phyloP scores from a whole-genome alignment of 2,797 vertebrate species.

The Trichosurus vulpecula region DNA sequence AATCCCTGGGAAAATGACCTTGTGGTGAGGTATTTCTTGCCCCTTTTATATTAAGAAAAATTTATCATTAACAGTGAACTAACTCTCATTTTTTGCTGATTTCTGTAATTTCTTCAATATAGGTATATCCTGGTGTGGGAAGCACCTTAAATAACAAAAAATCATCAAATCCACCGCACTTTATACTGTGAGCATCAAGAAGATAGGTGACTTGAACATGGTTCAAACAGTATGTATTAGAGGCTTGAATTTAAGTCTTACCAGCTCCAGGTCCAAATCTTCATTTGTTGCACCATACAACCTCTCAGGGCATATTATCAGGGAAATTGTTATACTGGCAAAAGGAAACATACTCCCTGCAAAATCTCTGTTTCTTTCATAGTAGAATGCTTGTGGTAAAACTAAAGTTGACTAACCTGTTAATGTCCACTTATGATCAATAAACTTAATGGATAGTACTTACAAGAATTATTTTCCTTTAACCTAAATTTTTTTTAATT shows the following conservation, averaged over 20 bases:
- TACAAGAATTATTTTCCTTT: neutral
- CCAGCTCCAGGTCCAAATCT: neutral
- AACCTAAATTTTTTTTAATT: neutral
- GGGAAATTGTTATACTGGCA: neutral
- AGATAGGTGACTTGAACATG: neutral
- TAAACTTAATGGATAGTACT: neutral
- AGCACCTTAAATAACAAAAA: neutral
- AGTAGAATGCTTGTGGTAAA: neutral
- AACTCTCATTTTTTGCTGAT: neutral
- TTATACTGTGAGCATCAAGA: neutral
- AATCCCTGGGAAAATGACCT: neutral
- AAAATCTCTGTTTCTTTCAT: conserved; percentile 20
- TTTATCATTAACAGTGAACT: too few relatives aligned
- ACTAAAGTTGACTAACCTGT: neutral
- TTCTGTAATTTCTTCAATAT: neutral
- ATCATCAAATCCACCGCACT: neutral
- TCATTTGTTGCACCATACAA: neutral
- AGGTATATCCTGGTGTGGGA: neutral
- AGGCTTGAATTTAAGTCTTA: neutral
- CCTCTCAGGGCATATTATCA: neutral
- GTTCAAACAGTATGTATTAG: neutral
- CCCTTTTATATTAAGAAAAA: too few relatives aligned
- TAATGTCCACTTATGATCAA: neutral
- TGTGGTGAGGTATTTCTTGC: too few relatives aligned
- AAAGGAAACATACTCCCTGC: neutral